phyloP scores from a whole-genome alignment of 2,888 invertebrate species.

The Thereva nobilitata region DNA sequence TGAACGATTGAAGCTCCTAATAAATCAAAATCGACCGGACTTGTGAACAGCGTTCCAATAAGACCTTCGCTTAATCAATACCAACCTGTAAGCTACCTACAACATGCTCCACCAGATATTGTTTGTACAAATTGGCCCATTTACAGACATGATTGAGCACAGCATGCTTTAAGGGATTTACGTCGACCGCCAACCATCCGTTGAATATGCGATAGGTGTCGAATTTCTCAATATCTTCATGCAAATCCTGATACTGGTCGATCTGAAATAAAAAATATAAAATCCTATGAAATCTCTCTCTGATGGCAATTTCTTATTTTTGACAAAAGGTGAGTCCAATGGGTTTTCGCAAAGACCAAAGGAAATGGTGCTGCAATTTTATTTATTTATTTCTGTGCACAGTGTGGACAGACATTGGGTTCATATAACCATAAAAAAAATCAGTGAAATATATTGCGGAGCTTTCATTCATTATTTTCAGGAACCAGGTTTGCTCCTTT shows the following conservation, averaged over 20 bases:
- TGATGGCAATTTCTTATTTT: constrained; percentile 66
- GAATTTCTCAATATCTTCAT: constrained; percentile 74
- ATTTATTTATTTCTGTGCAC: no score
- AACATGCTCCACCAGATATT: constrained; percentile 81
- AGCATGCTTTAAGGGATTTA: constrained; percentile 77
- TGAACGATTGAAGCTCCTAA: constrained; percentile 76
- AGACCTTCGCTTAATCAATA: constrained; percentile 33
- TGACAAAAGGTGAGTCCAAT: background rate
- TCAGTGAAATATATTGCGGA: no score
- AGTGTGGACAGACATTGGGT: no score
- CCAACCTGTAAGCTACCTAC: constrained; percentile 65
- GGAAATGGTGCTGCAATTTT: no score
- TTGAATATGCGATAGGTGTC: constrained; percentile 71
- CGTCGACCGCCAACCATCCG: constrained; percentile 79
- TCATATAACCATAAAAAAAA: no score
- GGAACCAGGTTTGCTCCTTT: no score
- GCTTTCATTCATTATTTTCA: no score
- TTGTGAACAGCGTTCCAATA: constrained; percentile 48
- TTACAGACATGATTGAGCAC: constrained; percentile 82
- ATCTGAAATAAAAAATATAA: constrained; percentile 51
- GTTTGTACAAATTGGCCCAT: constrained; percentile 87
- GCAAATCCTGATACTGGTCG: constrained; percentile 61
- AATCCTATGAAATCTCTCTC: background rate
- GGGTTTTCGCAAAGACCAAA: no score
- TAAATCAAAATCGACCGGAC: constrained; percentile 7